Evolutionary conservation across 2,888 invertebrate species (phyloP).

Genomic region (Merodon equestris): DNA sequence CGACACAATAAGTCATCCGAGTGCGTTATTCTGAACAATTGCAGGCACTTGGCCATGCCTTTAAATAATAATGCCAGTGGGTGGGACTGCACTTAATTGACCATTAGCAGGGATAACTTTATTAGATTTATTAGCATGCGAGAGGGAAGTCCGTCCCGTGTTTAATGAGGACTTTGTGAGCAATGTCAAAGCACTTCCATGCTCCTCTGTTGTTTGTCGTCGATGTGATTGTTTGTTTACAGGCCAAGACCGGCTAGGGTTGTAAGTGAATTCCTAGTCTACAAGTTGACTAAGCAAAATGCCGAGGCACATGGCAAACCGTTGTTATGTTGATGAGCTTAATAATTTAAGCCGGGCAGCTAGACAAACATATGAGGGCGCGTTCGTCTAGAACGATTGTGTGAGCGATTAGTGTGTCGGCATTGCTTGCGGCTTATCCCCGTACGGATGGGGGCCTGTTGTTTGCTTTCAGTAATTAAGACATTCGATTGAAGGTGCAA

Average conservation of each 20-base stretch:
- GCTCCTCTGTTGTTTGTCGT: conserved; percentile 36
- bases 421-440: conserved; percentile 17
- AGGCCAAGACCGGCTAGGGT: no score
- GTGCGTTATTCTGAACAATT: conserved; percentile 14
- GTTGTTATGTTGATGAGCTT: conserved; percentile 43
- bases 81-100: conserved; percentile 51
- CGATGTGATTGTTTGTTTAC: conserved; percentile 54
- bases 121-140: conserved; percentile 62
- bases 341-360: conserved; percentile 27
- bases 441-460: background rate
- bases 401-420: conserved; percentile 37
- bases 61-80: conserved; percentile 51
- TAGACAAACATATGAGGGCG: background rate
- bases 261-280: conserved; percentile 6
- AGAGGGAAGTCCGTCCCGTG: conserved; percentile 20
- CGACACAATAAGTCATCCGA: conserved; percentile 28
- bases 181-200: conserved; percentile 43
- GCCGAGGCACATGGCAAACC: conserved; percentile 39
- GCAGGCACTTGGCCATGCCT: conserved; percentile 17
- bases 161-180: conserved; percentile 38
- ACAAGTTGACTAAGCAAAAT: conserved; percentile 27
- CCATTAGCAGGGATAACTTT: conserved; percentile 64
- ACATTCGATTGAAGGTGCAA: conserved; percentile 1
- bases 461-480: conserved; percentile 33
- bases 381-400: conserved; percentile 17